phyloP scores from a whole-genome alignment of 2,888 invertebrate species.

The Resseliella maxima region DNA sequence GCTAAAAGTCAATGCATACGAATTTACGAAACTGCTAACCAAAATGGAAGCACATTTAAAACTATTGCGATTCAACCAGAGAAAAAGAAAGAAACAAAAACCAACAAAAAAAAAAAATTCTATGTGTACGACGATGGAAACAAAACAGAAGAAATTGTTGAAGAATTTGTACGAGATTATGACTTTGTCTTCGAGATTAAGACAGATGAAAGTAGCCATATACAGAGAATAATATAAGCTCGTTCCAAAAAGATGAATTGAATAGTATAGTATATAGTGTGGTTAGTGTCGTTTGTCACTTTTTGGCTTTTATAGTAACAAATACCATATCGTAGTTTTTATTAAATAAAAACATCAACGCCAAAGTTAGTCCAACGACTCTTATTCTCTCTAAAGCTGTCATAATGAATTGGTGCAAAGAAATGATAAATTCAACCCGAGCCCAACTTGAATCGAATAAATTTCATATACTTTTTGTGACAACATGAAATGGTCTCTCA shows the following conservation, averaged over 20 bases:
- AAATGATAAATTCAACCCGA: slow-evolving; percentile 22
- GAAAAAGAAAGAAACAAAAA: not conserved
- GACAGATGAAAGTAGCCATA: not conserved
- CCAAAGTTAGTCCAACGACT: not conserved
- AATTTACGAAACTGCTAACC: not conserved
- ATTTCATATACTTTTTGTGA: not conserved
- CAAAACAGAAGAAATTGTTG: not conserved
- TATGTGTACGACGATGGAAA: no score
- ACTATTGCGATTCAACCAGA: not conserved
- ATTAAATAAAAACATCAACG: slow-evolving; percentile 29
- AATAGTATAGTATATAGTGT: not conserved
- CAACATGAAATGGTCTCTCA: not conserved
- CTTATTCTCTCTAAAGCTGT: not conserved
- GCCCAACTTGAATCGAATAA: not conserved
- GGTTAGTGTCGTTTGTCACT: slow-evolving; percentile 32
- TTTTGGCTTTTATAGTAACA: not conserved
- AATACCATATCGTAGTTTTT: slow-evolving; percentile 6
- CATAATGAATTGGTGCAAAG: slow-evolving; percentile 1
- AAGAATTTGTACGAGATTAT: slow-evolving; percentile 43
- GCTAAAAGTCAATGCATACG: slow-evolving; percentile 42
- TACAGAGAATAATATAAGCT: no score
- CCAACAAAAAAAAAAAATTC: not conserved
- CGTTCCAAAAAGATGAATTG: not conserved
- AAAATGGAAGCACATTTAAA: slow-evolving; percentile 14
- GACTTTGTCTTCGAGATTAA: slow-evolving; percentile 42